Percentiles rank a stretch among this genome's conserved stretches.
phyloP scores from a whole-genome alignment of 2,888 invertebrate species.

The Leptopilina drosophilae region DNA sequence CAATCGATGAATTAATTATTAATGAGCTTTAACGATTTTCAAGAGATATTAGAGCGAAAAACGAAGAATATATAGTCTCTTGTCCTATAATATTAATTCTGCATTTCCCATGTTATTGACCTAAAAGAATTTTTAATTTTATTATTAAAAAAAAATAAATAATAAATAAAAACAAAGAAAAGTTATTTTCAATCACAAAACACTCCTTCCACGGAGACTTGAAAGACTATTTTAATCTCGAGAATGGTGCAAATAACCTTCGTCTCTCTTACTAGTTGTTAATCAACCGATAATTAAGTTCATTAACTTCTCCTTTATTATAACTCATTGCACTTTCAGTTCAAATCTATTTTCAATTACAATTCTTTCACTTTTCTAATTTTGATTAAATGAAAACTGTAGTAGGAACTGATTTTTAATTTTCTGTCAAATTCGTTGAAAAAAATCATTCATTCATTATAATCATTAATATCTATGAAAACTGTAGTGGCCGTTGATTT shows the following conservation, averaged over 20 bases:
- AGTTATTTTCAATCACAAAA: neutral
- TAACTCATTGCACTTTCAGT: constrained; percentile 12
- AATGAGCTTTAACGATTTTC: constrained; percentile 5
- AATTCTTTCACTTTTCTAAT: too few species aligned
- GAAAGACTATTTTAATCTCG: neutral
- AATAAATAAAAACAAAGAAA: neutral
- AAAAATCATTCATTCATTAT: too few species aligned
- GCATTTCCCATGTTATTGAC: neutral
- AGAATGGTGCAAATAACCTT: constrained; percentile 30
- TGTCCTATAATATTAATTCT: neutral
- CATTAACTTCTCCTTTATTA: constrained; percentile 20
- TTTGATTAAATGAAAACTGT: too few species aligned
- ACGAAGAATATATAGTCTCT: neutral
- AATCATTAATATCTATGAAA: too few species aligned
- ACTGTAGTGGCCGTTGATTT: too few species aligned
- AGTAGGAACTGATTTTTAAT: too few species aligned
- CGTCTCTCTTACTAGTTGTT: constrained; percentile 15
- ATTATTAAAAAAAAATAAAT: too few species aligned
- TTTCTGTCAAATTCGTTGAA: too few species aligned
- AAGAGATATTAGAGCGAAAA: neutral
- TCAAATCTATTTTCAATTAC: neutral
- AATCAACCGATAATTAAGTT: constrained; percentile 28
- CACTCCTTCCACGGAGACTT: neutral
- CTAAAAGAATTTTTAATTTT: neutral
- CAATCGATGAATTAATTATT: constrained; percentile 11